A percentile compares a stretch with the other conserved stretches of the same genome.
Conservation (phyloP, 2,888 invertebrate species). For the Himalopsyche anomala region DNA sequence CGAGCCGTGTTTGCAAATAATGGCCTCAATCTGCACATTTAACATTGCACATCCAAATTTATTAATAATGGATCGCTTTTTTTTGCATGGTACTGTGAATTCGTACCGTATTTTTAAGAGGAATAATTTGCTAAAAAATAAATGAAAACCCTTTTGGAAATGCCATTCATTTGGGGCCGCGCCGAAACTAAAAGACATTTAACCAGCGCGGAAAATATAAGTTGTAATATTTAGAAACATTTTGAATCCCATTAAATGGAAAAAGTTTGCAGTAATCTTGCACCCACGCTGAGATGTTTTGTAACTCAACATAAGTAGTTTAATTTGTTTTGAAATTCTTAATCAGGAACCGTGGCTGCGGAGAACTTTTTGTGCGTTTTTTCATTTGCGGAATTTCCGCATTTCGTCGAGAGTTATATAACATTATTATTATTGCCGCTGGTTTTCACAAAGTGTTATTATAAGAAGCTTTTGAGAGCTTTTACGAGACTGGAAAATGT, state of each 20-base stretch:
- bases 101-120: too few species aligned
- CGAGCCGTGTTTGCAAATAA: too few species aligned
- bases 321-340: constrained; percentile 40
- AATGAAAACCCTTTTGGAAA: too few species aligned
- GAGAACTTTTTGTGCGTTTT: constrained; percentile 31
- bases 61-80: too few species aligned
- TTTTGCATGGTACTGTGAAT: too few species aligned
- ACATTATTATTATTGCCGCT: constrained; percentile 26
- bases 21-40: too few species aligned
- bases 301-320: constrained; percentile 26
- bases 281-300: constrained; percentile 28
- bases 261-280: constrained; percentile 30
- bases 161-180: neutral
- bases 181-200: neutral
- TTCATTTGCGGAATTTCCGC: constrained; percentile 28
- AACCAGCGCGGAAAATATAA: constrained; percentile 13
- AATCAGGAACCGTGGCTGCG: constrained; percentile 37
- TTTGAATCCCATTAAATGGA: constrained; percentile 22
- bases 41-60: too few species aligned
- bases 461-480: constrained; percentile 29
- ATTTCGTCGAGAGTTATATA: constrained; percentile 26
- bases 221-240: constrained; percentile 34
- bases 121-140: too few species aligned
- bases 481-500: constrained; percentile 26
- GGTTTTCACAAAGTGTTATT: constrained; percentile 31